phyloP scores from a whole-genome alignment of 2,113 vertebrate genomes.

The Sebastes schlegelii region DNA sequence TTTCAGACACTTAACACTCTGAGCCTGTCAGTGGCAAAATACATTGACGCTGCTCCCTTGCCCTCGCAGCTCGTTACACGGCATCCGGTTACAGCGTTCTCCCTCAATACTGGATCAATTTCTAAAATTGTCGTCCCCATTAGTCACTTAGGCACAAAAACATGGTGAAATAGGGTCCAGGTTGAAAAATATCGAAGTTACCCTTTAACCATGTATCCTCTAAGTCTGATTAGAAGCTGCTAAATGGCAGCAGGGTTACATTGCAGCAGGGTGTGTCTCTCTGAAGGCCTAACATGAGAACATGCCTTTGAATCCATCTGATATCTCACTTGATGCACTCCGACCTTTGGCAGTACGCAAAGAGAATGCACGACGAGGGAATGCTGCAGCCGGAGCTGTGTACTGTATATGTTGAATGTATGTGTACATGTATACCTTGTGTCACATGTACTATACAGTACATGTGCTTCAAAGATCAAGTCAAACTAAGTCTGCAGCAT shows the following conservation, averaged over 20 bases:
- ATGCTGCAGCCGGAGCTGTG: slow-evolving; percentile 37
- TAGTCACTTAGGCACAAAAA: too few species aligned
- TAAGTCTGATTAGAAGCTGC: slow-evolving; percentile 17
- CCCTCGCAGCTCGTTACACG: too few species aligned
- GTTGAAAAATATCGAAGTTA: too few species aligned
- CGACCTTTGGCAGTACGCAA: slow-evolving; percentile 65
- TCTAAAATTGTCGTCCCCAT: too few species aligned
- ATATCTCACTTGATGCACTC: slow-evolving; percentile 51
- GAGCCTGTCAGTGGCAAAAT: too few species aligned
- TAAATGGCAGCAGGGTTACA: slow-evolving; percentile 29
- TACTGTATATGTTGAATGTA: slow-evolving; percentile 31
- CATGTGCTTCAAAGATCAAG: background rate
- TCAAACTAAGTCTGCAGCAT: background rate
- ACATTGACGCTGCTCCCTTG: too few species aligned
- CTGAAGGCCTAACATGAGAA: slow-evolving; percentile 41
- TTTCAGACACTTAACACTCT: too few species aligned
- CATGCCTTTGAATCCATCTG: slow-evolving; percentile 61
- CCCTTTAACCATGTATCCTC: background rate
- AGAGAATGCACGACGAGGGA: slow-evolving; percentile 35
- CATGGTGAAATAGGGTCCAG: too few species aligned
- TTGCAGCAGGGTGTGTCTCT: slow-evolving; percentile 56
- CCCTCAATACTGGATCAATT: too few species aligned
- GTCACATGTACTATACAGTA: background rate
- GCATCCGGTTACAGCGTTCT: too few species aligned
- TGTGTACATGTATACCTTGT: slow-evolving; percentile 16